These are phyloP conservation scores for Scolopax mira DNA, from an alignment of 2,113 vertebrate genomes.

Conservation along the genomic window DNA sequence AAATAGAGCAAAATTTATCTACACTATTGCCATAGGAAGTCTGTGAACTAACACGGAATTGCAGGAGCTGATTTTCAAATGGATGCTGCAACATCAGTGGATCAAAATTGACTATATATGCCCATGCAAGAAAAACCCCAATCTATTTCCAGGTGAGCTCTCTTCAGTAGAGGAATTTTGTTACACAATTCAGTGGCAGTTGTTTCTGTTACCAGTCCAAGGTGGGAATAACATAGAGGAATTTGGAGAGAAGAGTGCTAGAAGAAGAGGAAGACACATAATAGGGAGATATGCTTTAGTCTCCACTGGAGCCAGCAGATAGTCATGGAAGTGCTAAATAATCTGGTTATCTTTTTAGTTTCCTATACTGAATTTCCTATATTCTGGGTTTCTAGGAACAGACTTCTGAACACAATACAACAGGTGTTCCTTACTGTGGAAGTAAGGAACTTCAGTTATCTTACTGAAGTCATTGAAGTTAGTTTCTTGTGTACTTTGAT, in stretches of 20 bases:
- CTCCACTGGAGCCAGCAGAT: background rate
- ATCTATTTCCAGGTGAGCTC: background rate
- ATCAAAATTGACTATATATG: background rate
- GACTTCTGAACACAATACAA: background rate
- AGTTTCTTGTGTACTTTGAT: background rate
- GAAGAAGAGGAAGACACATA: background rate
- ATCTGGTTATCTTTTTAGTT: background rate
- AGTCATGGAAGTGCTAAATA: background rate
- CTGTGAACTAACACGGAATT: background rate
- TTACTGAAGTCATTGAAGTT: background rate
- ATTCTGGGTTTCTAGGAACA: background rate
- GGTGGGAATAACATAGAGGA: background rate
- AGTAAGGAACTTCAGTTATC: background rate
- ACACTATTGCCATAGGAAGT: background rate
- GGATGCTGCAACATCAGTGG: background rate
- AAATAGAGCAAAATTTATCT: background rate
- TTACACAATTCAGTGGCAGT: background rate
- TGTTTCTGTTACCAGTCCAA: background rate
- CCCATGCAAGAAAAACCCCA: background rate
- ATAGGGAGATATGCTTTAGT: background rate
- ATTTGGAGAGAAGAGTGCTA: background rate
- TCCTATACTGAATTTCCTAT: background rate
- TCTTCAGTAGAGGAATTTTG: background rate
- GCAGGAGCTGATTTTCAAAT: background rate
- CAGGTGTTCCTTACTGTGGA: background rate